Evolutionary conservation across 2,113 vertebrate genomes (phyloP).

Genomic region (Rhea americana): DNA sequence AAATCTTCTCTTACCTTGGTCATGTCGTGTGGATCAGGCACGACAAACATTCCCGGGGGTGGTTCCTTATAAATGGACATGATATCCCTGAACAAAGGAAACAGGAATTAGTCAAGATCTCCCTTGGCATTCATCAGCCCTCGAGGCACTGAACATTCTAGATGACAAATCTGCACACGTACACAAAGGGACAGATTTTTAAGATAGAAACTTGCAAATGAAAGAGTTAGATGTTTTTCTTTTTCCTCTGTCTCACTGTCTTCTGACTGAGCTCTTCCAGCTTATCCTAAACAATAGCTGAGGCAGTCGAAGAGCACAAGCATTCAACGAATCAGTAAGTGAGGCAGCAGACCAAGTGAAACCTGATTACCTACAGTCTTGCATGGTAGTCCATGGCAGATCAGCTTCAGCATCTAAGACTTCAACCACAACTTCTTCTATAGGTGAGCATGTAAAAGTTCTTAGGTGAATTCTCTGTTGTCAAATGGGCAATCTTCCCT

Average conservation of each 20-base stretch:
- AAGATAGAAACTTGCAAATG: background rate
- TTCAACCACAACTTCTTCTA: background rate
- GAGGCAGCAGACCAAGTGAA: background rate
- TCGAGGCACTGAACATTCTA: rapidly evolving
- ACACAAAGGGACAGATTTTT: background rate
- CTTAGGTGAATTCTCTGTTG: background rate
- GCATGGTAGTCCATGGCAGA: rapidly evolving
- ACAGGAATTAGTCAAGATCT: background rate
- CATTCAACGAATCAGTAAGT: rapidly evolving
- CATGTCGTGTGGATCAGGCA: slow-evolving; percentile 98
- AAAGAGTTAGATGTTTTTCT: background rate
- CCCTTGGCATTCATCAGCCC: background rate
- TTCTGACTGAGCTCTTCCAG: background rate
- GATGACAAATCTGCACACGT: background rate
- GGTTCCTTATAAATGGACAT: slow-evolving; percentile 99
- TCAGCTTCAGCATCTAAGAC: background rate
- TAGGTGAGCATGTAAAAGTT: rapidly evolving
- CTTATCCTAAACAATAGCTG: rapidly evolving
- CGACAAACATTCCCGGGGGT: slow-evolving; percentile 98
- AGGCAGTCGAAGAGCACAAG: background rate
- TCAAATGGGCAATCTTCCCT: background rate
- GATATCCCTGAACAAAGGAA: slow-evolving; percentile 86
- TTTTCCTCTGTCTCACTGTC: background rate
- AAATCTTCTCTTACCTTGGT: slow-evolving; percentile 88
- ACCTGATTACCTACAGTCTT: rapidly evolving